Evolutionary conservation across 2,113 vertebrate species (phyloP), one percentile per base, ranked within the genome.

Genomic region (Sinocyclocheilus grahami): DNA sequence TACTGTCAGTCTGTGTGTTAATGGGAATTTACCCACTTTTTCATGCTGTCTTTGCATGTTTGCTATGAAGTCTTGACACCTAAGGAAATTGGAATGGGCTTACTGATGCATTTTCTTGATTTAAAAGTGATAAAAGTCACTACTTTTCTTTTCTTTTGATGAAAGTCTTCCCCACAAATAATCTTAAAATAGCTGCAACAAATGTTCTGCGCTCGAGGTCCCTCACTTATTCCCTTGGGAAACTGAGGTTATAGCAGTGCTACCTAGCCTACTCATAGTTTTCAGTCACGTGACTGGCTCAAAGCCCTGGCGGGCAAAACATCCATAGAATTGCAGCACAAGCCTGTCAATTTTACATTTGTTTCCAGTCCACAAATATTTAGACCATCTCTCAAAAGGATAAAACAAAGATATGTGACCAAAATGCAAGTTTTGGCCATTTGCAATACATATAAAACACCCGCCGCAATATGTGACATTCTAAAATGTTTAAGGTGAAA

Each of bases 21-120:
- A 72, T 83, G 18, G 1, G 18, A 51, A 37, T 72, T 72, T 55
- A 27, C 11, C 18, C 81, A 72, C 24, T 27, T 71, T 69, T 69
- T 83, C 48, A 51, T 55, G 65, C 65, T 83, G 81, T 53, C 46
- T 72, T 71, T 83, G 81, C 48, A 83, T 83, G 42, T 82, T 82
- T 11, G 4, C 18, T 53, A 33, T 51, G 39, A 65, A 16, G 37
- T 48, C 16, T 67, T 82, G 14, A 82, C 63, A 69, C 16, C 80
- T 33, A 22, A 11, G 27, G 2, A 69, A 27, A 82, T 82, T 82
- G 18, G 63, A 82, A 69, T 4, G 6, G 16, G 37, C 79, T 82
- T 71, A 9, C 63, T 37, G 18, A 53, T 53, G 63, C 2, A 53
- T 33, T 71, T 83, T 24, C 18, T 51, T 82, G 14, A 53, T 69